These are phyloP conservation scores for Sesamia nonagrioides DNA, from an alignment of 1,140 invertebrate genomes.

Conservation along the genomic window DNA sequence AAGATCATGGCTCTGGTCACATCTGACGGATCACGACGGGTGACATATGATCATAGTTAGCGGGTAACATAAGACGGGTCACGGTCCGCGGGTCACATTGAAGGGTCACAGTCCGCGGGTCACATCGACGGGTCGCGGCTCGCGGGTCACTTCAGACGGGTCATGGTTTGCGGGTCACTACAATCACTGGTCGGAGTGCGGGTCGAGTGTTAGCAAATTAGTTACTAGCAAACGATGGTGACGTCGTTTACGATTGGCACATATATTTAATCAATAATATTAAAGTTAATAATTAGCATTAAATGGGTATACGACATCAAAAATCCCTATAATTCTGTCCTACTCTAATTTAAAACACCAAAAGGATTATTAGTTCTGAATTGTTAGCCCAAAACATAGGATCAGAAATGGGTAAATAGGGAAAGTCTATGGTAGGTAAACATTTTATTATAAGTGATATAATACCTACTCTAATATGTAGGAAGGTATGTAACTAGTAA, in stretches of 20 bases:
- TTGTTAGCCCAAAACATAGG: slow-evolving; percentile 15
- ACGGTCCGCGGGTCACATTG: no score
- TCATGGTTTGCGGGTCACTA: not conserved
- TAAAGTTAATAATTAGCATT: not conserved
- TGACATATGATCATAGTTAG: no score
- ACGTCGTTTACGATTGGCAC: slow-evolving; percentile 22
- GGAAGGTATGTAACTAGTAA: not conserved
- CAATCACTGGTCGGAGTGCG: not conserved
- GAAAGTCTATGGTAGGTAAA: not conserved
- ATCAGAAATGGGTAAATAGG: slow-evolving; percentile 10
- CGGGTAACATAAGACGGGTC: no score
- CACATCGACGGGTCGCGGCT: no score
- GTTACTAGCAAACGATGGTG: not conserved
- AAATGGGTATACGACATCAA: slow-evolving; percentile 28
- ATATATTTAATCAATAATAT: slow-evolving; percentile 12
- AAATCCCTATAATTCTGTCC: slow-evolving; percentile 22
- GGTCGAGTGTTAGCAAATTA: not conserved
- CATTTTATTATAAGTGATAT: not conserved
- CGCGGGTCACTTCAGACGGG: no score
- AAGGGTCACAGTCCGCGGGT: no score
- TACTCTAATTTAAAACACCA: slow-evolving; percentile 22
- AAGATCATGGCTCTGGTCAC: no score
- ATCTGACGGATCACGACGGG: no score
- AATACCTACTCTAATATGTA: not conserved
- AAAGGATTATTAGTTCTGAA: slow-evolving; percentile 20